Evolutionary conservation across 2,797 vertebrate species (phyloP), one percentile per base, ranked within the genome.

Genomic region (Pipistrellus pipistrellus): DNA sequence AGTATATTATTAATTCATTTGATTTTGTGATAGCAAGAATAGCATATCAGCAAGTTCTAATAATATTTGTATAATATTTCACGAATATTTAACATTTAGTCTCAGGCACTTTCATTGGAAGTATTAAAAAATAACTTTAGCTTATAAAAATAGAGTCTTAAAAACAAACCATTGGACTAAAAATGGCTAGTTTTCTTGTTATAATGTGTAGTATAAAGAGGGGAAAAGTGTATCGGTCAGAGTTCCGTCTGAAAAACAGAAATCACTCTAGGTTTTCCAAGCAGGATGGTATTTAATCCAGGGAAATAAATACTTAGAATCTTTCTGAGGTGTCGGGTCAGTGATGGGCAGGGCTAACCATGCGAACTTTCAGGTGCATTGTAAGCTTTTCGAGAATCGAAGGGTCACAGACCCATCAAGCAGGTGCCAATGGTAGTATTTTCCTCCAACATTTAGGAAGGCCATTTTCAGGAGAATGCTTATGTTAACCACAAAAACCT

Each of bases 1-100:
- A 96, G 71, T 44, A 71, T 82, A 84, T 93, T 88, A 88, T 66
- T 95, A 86, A 94, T 96, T 92, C 38, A 89, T 92, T 96, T 96
- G 46, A 69, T 90, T 94, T 88, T 72, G 44, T 94, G 95, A 89
- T 91, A 91, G 41, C n/a, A 83, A 92, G 69, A 85, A 57, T 18
- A 88, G 30, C 30, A 20, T 93, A 69, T 88, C 62, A 90, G 30
- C 55, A 88, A 62, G 11, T 57, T 92, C 46, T 86, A 30, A 92
- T 88, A 90, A 73, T 73, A 88, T 64, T 93, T 97, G 92, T 85
- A 71, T 94, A 73, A 55, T 73, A 78, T 87, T 88, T 96, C 41
- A 35, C 53, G 88, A 23, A 38, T 84, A 71, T 93, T 95, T 96
- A 94, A 87, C 81, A 30, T 85, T 81, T 94, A 64, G 57, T 86